Conservation (phyloP, 2,797 vertebrate genomes). For the Syndactyla subalaris region DNA sequence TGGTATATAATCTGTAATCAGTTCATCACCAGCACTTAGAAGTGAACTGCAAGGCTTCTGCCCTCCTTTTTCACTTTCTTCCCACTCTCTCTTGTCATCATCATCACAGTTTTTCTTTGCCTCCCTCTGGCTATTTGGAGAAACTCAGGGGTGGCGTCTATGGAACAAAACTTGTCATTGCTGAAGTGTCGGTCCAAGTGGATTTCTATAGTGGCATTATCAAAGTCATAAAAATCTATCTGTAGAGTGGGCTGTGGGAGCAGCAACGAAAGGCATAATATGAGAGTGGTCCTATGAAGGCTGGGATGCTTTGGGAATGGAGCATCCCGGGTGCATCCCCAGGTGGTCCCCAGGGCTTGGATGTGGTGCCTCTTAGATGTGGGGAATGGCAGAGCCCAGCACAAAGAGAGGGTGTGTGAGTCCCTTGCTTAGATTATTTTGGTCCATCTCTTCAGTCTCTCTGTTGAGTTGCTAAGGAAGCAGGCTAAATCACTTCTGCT, state of each 20-base stretch:
- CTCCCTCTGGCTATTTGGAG: background rate
- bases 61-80: background rate
- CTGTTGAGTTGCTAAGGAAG: background rate
- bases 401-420: accelerated
- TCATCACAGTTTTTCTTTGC: background rate
- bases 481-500: background rate
- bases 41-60: background rate
- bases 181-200: background rate
- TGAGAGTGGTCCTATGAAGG: background rate
- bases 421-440: background rate
- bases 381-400: background rate
- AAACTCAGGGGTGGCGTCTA: background rate
- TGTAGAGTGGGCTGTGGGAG: background rate
- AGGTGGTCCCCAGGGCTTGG: background rate
- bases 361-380: background rate
- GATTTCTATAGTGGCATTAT: background rate
- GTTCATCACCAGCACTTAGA: background rate
- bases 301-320: background rate
- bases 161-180: background rate
- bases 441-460: background rate
- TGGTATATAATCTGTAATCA: background rate
- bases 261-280: background rate
- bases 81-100: background rate
- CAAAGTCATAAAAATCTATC: background rate
- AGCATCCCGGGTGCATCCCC: background rate